Percentiles rank a stretch among this genome's conserved stretches.
Conservation (phyloP, 2,113 vertebrate species). For the Hypocryptadius cinnamomeus region DNA sequence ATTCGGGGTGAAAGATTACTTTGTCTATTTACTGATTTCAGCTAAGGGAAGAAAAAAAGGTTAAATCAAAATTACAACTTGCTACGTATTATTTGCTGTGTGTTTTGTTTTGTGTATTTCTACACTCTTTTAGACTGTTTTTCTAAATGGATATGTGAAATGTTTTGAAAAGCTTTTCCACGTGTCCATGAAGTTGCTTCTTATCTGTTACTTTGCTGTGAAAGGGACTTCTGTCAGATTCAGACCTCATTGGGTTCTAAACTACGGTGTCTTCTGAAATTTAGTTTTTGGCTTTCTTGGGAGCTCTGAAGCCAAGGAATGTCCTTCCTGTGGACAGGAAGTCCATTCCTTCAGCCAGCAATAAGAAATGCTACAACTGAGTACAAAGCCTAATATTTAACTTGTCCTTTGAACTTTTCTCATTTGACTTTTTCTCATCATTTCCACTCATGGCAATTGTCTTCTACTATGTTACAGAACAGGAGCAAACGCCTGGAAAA, state of each 20-base stretch:
- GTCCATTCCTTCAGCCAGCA: not conserved
- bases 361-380: not conserved
- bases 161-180: not conserved
- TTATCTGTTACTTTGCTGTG: not conserved
- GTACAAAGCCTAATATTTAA: not conserved
- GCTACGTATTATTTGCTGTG: not conserved
- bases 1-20: not conserved
- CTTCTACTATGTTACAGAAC: conserved; percentile 72
- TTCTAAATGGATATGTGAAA: not conserved
- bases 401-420: not conserved
- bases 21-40: not conserved
- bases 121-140: not conserved
- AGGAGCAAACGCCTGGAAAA: conserved; percentile 67
- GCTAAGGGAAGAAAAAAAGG: not conserved
- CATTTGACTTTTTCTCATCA: not conserved
- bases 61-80: not conserved
- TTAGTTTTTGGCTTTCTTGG: not conserved
- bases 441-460: not conserved
- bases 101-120: not conserved
- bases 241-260: not conserved
- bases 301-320: not conserved
- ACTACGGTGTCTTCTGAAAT: fast-evolving
- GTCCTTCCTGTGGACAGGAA: not conserved
- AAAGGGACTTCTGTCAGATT: not conserved
- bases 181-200: fast-evolving